Evolutionary conservation across 2,797 vertebrate species (phyloP).

Genomic region (Danio kyathit): DNA sequence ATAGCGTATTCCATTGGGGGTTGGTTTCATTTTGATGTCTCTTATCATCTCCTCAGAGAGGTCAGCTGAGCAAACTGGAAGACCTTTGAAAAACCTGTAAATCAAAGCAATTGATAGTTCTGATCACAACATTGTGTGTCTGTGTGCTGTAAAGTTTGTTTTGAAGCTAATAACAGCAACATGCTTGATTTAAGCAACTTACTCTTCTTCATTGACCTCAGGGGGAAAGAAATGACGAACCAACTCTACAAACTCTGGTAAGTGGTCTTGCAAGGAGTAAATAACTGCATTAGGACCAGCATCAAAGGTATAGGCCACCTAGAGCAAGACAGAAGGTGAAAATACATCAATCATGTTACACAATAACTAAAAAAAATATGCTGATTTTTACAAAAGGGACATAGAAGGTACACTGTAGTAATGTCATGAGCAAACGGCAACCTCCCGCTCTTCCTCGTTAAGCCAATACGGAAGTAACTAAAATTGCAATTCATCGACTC

Average conservation of each 20-base stretch:
- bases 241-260: conserved; percentile 86
- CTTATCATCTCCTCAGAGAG: conserved; percentile 81
- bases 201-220: conserved; percentile 84
- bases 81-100: conserved; percentile 87
- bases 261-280: conserved; percentile 82
- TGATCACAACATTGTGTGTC: neutral
- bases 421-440: too few species aligned
- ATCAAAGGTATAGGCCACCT: conserved; percentile 95
- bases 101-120: conserved; percentile 18
- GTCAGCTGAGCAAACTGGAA: conserved; percentile 69
- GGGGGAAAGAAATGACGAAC: conserved; percentile 88
- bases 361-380: neutral
- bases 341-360: neutral
- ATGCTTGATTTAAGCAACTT: conserved; percentile 66
- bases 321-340: neutral
- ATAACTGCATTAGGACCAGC: conserved; percentile 95
- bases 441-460: too few species aligned
- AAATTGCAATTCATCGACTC: too few species aligned
- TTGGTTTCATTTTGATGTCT: conserved; percentile 75
- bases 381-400: conserved; percentile 7
- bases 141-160: neutral
- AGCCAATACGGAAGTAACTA: too few species aligned
- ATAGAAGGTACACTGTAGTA: neutral
- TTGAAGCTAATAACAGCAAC: neutral
- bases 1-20: conserved; percentile 82